Evolutionary conservation across 2,113 vertebrate genomes (phyloP).

Genomic region (Chaetura pelagica): DNA sequence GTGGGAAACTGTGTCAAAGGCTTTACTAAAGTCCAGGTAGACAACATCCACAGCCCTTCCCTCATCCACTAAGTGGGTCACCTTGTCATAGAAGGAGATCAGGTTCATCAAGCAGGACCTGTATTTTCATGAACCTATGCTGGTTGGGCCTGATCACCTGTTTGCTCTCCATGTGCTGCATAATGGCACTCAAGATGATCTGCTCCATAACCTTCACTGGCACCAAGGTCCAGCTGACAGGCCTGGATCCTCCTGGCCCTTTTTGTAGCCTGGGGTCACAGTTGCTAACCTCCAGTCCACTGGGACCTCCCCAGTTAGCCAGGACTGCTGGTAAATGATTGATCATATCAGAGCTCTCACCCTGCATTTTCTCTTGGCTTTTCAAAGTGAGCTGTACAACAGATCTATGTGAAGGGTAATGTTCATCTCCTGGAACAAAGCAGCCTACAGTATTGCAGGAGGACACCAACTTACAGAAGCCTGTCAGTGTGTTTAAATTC

Average conservation of each 20-base stretch:
- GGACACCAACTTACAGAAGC: rapidly evolving
- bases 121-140: not conserved
- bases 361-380: not conserved
- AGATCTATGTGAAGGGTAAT: rapidly evolving
- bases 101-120: not conserved
- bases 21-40: not conserved
- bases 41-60: not conserved
- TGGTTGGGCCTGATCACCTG: not conserved
- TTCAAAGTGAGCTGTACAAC: not conserved
- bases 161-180: not conserved
- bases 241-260: not conserved
- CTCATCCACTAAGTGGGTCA: not conserved
- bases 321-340: not conserved
- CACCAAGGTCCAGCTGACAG: not conserved
- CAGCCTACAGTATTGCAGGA: not conserved
- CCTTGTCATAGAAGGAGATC: not conserved
- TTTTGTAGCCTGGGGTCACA: not conserved
- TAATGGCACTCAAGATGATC: not conserved
- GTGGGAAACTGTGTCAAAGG: not conserved
- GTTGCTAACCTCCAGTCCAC: not conserved
- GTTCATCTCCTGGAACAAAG: not conserved
- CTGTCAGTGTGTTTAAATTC: rapidly evolving
- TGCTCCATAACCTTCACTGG: not conserved
- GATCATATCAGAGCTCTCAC: not conserved
- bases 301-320: not conserved